Evolutionary conservation across 92 coral and sea anemone species (phyloP), one percentile per base, ranked within the genome.

Genomic region (Muricea muricata): DNA sequence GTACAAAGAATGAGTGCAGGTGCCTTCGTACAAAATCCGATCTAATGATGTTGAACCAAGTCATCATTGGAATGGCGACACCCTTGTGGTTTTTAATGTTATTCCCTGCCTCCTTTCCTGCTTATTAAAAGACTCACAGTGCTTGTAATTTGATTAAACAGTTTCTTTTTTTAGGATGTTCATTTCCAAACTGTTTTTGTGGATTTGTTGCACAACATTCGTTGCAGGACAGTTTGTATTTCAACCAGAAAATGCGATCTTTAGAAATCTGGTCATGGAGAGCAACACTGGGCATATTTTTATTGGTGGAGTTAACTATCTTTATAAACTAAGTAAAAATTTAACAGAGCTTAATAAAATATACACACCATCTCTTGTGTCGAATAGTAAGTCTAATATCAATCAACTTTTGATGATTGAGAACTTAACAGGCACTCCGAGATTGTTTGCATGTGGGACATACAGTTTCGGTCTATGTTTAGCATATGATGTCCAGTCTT

Each of bases 391-490:
- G 65, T 10, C 65, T 7, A 56, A 77, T 30, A 31, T 4, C 24
- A 77, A 52, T 37, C 82, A 77, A 28, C 26, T 77, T 77, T 30
- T 77, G 52, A 58, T 77, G 20, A 30, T 77, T 29, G 30, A 31
- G 29, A 12, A 34, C 56, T 30, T 55, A 9, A 13, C 46, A 20
- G 57, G 57, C 8, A 54, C 69, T 26, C n/a, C 30, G 10, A 23
- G 30, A 17, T 34, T 77, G 34, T 77, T 77, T 48, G 68, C 68
- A 4, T 77, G 82, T 77, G 82, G 82, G 3, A 77, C 34, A 32
- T 29, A 7, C 29, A 15, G 41, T 23, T 5, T 0, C 2, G 82
- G 82, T 48, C 4, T 0, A 46, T 77, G 82, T 35, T 7, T 24
- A 7, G 3, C 61, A 26, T 54, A 25, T 17, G 33, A 56, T n/a